Evolutionary conservation across 2,113 vertebrate species (phyloP).

Genomic region (human): GRCh38 chr2:205256501-205257000

Average conservation of each 20-base stretch:
- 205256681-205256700: neutral
- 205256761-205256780: neutral
- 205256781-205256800: neutral
- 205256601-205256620: neutral
- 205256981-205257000: neutral
- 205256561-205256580: neutral
- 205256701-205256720: neutral
- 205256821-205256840: neutral
- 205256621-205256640: neutral
- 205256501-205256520: neutral
- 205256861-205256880: neutral
- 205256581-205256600: neutral
- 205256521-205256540: neutral
- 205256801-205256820: neutral
- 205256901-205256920: neutral
- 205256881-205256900: neutral
- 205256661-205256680: neutral
- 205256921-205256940: neutral
- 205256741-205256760: neutral
- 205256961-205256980: conserved; percentile 1
- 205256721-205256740: neutral
- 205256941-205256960: conserved; percentile 34
- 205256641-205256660: neutral
- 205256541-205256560: neutral
- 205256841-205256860: neutral